Evolutionary conservation across 2,113 vertebrate genomes (phyloP).

Genomic region (Megaceryle maxima): DNA sequence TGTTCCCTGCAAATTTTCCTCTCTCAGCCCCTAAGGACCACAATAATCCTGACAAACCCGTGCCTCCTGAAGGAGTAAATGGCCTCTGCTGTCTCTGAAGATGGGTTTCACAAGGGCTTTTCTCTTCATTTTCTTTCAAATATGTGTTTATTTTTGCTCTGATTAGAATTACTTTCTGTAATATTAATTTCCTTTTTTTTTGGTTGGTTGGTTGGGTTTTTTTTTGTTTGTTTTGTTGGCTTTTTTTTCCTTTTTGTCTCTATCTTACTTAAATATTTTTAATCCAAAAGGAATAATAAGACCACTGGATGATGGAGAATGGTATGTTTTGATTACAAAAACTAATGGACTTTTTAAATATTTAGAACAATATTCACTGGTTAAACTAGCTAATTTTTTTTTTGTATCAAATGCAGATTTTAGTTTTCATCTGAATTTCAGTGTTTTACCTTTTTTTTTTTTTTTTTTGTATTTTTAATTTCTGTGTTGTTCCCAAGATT

Average conservation of each 20-base stretch:
- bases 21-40: neutral
- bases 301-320: neutral
- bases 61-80: neutral
- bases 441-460: neutral
- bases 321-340: neutral
- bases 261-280: neutral
- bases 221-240: neutral
- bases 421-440: neutral
- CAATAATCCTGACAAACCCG: neutral
- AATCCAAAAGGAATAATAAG: neutral
- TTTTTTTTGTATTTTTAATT: neutral
- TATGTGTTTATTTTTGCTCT: neutral
- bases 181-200: neutral
- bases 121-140: neutral
- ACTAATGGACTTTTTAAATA: neutral
- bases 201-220: too few relatives aligned
- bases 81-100: neutral
- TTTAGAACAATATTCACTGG: neutral
- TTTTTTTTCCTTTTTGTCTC: neutral
- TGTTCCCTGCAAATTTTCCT: neutral
- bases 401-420: neutral
- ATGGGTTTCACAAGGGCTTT: neutral
- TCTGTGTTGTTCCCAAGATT: neutral
- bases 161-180: neutral
- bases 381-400: neutral